Evolutionary conservation across 2,113 vertebrate genomes (phyloP), one percentile per base, ranked within the genome.

Genomic region (Sylvia atricapilla): DNA sequence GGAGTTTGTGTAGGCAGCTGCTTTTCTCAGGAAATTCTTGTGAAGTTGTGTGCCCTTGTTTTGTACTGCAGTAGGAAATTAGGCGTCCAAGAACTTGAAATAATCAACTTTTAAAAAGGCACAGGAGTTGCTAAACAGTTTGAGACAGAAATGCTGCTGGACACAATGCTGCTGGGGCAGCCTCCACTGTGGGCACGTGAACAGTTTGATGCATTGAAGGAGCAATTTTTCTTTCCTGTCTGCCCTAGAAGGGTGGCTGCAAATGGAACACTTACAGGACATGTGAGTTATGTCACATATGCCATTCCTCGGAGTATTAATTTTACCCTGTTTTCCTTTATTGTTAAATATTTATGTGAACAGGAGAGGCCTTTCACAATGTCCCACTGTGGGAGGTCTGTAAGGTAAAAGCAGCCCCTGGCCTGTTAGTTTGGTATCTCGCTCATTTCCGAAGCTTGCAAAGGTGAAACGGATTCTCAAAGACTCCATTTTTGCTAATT

Each of bases 1-100:
- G 77, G 80, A 79, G 67, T 63, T 59, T 74, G 78, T 79, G 67
- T 94, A 80, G 91, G 82, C 81, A 95, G 81, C 79, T 77, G 56
- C 44, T 91, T 91, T 93, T 92, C 41, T 72, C 56, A 81, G 90
- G 92, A 92, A 94, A 81, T 92, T 87, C 80, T 87, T 92, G 79
- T 62, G 50, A 84, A 74, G 89, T 70, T 81, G 35, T 68, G n/a
- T 87, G 78, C 60, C 73, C 66, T 56, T 95, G 76, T 91, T 94
- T 77, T 64, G 41, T 75, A 6, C 43, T 79, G 74, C 58, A 64
- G 53, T 64, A 60, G 66, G 74, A 72, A 87, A 79, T 64, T 7
- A 44, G 49, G 62, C 82, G 69, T 68, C n/a, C 35, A 52, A 91
- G 74, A 85, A 47, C 62, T 81, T 74, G 56, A 72, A 93, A 56